Evolutionary conservation across 37 sponge, comb jelly and placozoan species (phyloP).

Genomic region (Halichondria panicea): DNA sequence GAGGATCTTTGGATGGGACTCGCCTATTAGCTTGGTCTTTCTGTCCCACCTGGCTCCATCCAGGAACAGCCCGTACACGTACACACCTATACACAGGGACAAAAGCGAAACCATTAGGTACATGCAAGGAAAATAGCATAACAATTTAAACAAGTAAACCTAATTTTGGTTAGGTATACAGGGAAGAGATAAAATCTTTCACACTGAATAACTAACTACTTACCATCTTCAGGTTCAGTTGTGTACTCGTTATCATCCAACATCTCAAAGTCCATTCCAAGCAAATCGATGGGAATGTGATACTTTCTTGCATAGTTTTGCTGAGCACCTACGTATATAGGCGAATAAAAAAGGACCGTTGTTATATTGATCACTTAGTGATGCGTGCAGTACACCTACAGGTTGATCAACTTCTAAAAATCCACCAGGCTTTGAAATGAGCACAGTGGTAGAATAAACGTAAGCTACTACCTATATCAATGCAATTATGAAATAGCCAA

Average conservation of each 20-base stretch:
- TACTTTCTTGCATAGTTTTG: conserved; percentile 99
- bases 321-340: conserved; percentile 79
- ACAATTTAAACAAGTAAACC: not conserved
- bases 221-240: conserved; percentile 95
- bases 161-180: not conserved
- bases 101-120: too few species aligned
- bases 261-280: conserved; percentile 96
- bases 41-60: conserved; percentile 98
- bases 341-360: too few species aligned
- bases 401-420: too few species aligned
- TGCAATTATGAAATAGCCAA: too few species aligned
- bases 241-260: conserved; percentile 86
- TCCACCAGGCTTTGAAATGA: too few species aligned
- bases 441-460: too few species aligned
- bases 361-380: too few species aligned
- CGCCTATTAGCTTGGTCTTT: conserved; percentile 86
- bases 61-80: conserved; percentile 93
- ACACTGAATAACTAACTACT: conserved; percentile 1
- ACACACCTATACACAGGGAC: conserved; percentile 85
- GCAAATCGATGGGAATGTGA: conserved; percentile 96
- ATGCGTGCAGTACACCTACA: too few species aligned
- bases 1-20: conserved; percentile 94
- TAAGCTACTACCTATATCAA: too few species aligned
- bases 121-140: too few species aligned
- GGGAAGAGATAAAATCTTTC: not conserved